Evolutionary conservation across 2,888 invertebrate genomes (phyloP), one percentile per base, ranked within the genome.

Genomic region (Drosophila nr. medialis): DNA sequence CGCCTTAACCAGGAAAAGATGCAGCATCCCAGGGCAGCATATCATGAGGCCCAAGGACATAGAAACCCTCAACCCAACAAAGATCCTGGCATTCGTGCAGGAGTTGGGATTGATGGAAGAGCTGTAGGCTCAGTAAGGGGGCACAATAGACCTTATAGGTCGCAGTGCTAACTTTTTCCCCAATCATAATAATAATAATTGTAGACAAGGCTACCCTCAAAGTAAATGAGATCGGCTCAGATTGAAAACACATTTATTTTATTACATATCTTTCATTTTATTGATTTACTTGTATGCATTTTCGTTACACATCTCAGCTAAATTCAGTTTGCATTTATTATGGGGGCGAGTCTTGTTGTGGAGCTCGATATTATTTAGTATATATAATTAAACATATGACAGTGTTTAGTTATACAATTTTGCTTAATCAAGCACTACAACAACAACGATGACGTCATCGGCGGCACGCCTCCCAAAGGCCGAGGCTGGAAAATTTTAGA

Each of bases 231-330:
- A 10, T 8, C 2, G 1, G 24, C 24, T 24, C 24, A 24, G 24
- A 24, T 24, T 24, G 24, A 34, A 61, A 34, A 30, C 21, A 24
- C 42, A 13, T 5, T n/a, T 8, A 15, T 49, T 78, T 74, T 80
- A 85, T 89, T 87, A 86, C 83, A 89, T 89, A 89, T 69, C 70
- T 72, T 75, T 77, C 56, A 77, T 82, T 85, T 89, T 84, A 89
- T 84, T 85, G 63, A 72, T 81, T 89, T 73, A 81, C 29, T 65
- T 68, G 51, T 75, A 85, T 89, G 85, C 73, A 80, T 71, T 83
- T 61, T 84, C 73, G 70, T 85, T 89, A 87, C 76, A 85, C 83
- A 87, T 85, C 87, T 82, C 87, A 75, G 72, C 85, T 82, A 85
- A 82, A 80, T 78, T 89, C 88, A 80, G 83, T 85, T 86, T 71